These are phyloP conservation scores for Hormiphora californensis DNA, from an alignment of 37 sponge, comb jelly and placozoan species.

Conservation along the genomic window DNA sequence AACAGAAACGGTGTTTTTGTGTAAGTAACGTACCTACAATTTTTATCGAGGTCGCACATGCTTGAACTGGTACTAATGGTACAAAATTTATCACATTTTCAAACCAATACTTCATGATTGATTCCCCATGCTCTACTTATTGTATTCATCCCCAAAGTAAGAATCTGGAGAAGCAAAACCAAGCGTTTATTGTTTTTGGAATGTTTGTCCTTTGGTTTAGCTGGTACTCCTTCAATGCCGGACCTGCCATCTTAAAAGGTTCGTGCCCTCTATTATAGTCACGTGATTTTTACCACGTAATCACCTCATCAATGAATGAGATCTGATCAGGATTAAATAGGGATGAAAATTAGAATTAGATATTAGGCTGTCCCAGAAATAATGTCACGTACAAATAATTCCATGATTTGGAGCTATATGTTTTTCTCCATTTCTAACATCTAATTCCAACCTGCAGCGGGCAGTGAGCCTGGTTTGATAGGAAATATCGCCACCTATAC, in stretches of 20 bases:
- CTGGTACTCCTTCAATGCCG: constrained; percentile 46
- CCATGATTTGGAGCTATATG: background rate
- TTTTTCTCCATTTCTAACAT: background rate
- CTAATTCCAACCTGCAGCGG: background rate
- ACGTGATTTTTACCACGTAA: too few relatives aligned
- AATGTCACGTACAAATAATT: too few relatives aligned
- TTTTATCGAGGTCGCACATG: too few relatives aligned
- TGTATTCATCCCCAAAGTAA: background rate
- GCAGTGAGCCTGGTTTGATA: background rate
- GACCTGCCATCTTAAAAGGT: constrained; percentile 48
- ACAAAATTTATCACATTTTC: too few relatives aligned
- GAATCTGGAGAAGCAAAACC: constrained; percentile 6
- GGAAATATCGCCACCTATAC: constrained; percentile 16
- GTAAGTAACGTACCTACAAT: background rate
- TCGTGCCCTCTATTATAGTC: too few relatives aligned
- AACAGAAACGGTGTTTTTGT: background rate
- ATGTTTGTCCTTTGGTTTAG: constrained; percentile 50
- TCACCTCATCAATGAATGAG: too few relatives aligned
- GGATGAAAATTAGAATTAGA: too few relatives aligned
- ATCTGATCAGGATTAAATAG: too few relatives aligned
- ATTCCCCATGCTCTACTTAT: too few relatives aligned
- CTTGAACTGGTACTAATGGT: too few relatives aligned
- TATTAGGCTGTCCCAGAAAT: too few relatives aligned
- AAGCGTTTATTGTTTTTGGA: constrained; percentile 37
- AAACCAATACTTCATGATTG: too few relatives aligned